Evolutionary conservation across 2,888 invertebrate species (phyloP).

Genomic region (Sphecodes monilicornis): DNA sequence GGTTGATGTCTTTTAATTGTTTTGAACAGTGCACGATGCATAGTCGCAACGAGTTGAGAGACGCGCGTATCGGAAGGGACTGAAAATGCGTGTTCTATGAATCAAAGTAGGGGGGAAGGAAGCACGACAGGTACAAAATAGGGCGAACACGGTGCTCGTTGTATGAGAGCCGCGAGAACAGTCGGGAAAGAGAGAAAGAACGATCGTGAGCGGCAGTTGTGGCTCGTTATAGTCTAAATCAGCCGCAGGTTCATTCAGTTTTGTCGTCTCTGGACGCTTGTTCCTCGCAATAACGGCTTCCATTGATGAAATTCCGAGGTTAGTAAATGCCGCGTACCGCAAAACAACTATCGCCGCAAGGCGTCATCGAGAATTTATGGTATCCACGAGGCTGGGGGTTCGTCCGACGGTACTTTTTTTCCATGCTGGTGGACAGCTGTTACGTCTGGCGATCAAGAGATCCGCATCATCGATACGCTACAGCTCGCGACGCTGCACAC

Average conservation of each 20-base stretch:
- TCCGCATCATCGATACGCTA: neutral
- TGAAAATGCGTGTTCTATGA: neutral
- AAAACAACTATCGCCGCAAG: constrained; percentile 53
- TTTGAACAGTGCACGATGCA: too few relatives aligned
- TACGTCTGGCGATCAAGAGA: constrained; percentile 19
- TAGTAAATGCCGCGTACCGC: constrained; percentile 42
- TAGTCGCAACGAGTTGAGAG: too few relatives aligned
- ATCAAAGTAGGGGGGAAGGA: neutral
- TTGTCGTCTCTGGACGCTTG: constrained; percentile 43
- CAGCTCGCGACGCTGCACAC: neutral
- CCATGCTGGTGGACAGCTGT: constrained; percentile 45
- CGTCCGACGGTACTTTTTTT: constrained; percentile 7
- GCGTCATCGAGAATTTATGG: constrained; percentile 49
- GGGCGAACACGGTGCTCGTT: neutral
- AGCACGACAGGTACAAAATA: neutral
- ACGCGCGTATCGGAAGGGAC: neutral
- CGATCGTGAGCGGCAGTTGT: constrained; percentile 7
- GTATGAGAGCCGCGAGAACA: neutral
- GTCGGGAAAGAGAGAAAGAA: constrained; percentile 16
- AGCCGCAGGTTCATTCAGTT: constrained; percentile 64
- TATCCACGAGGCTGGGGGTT: constrained; percentile 16
- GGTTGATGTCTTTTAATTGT: too few relatives aligned
- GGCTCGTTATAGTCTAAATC: constrained; percentile 53
- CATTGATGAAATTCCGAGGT: constrained; percentile 69
- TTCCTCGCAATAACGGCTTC: constrained; percentile 62